Base-by-base conservation (phyloP, 2,888 invertebrate species). In the Eremobia ochroleuca region DNA sequence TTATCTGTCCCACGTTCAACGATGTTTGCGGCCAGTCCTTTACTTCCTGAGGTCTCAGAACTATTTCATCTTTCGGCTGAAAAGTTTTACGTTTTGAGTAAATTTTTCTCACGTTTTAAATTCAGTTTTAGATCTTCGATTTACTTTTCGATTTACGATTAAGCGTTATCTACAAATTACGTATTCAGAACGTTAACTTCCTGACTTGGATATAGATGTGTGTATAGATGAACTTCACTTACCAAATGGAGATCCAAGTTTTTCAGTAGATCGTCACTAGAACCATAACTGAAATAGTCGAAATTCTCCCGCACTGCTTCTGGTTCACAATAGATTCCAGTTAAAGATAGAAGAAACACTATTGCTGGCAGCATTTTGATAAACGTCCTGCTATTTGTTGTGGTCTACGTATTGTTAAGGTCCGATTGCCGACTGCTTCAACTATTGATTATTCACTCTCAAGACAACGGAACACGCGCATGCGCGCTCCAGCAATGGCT, bases 1-100 rank as follows among this genome's bases (percentile, higher is more conserved):
- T 98, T 79, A 99, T 98, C 96, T 99, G 98, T 8, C 99, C 99
- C 52, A 99, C 97, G 87, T 97, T 97, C 64, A 97, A 89, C 0
- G 97, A 96, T 83, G 97, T 97, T 83, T 97, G 96, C 0, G 97
- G 97, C 97, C 97, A 97, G 86, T 97, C 97, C 90, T 97, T 97
- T 4, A 98, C 97, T 87, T 97, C 97, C 90, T 97, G 97, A 3
- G 98, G 98, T 89, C 97, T 97, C 65, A 97, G 93, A 6, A 97
- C 96, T 81, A 96, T 94, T 87, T 96, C 96, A 83, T 96, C 97
- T 91, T 96, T 96, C 5, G 96, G 95, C 97, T 97, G 82, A 69
- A 85, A 85, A 40, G 21, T 67, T 55, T 49, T 0, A 69, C 34
- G 28, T n/a, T n/a, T n/a, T n/a, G n/a, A 37, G 4, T 67, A 15